Conservation (phyloP, 2,888 invertebrate genomes). For the Lumbricus terrestris region DNA sequence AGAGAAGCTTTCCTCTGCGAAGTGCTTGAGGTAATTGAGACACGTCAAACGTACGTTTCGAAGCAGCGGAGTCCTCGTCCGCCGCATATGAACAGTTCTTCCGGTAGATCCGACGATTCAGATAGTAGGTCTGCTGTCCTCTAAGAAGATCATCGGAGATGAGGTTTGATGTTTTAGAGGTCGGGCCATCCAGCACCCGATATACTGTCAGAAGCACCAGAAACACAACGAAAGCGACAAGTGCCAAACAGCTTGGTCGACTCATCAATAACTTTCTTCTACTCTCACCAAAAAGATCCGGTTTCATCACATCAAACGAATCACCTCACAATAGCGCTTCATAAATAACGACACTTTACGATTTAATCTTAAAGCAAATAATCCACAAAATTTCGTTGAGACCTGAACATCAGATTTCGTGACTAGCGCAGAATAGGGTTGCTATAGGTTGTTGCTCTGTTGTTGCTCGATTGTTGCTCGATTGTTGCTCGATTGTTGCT, state of each 20-base stretch:
- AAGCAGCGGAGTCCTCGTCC: background rate
- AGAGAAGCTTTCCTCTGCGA: background rate
- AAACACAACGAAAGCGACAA: background rate
- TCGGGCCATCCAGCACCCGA: background rate
- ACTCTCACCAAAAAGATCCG: background rate
- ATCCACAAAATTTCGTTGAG: too few species aligned
- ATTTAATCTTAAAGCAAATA: too few species aligned
- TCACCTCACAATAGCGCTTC: background rate
- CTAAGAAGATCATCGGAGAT: too few species aligned
- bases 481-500: too few species aligned
- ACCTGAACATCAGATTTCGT: too few species aligned
- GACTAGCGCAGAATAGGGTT: too few species aligned
- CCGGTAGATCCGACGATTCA: background rate
- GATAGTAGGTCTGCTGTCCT: background rate
- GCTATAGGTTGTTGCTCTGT: too few species aligned
- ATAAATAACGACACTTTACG: background rate
- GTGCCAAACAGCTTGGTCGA: background rate
- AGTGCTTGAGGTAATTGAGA: background rate
- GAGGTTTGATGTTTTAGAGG: too few species aligned
- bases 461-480: too few species aligned
- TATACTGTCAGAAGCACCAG: background rate
- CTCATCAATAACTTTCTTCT: background rate
- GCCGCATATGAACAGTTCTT: background rate
- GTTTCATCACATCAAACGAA: background rate
- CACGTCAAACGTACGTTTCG: background rate